Evolutionary conservation across 2,888 invertebrate genomes (phyloP), one percentile per base, ranked within the genome.

Genomic region (Parnassius smintheus): DNA sequence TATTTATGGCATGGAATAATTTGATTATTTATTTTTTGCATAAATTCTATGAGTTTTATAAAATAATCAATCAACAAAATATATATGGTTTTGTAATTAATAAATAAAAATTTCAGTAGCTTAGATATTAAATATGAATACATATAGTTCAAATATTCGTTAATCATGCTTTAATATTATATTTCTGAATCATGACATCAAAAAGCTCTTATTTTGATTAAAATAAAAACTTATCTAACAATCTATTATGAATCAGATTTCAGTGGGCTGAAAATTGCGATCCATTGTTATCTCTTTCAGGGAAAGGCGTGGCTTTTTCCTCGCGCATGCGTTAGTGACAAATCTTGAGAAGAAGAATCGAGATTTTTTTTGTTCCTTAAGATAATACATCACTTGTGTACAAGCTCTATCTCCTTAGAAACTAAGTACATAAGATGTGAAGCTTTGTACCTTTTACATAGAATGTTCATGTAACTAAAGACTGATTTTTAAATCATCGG

Each of bases 341-440:
- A 70, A 80, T 86, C 88, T 88, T 86, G 87, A 90, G 89, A 89
- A 87, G 85, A 88, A 89, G 89, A 88, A 78, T 65, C 65, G 55
- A 59, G 59, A 61, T 56, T 51, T 63, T 56, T 64, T 60, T 64
- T 64, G 48, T 64, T 52, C 46, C 48, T 52, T 22, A 59, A 48
- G 51, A 59, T 56, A 59, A 63, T 63, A 63, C 53, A 50, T 57
- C 25, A 51, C 12, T 25, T 54, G 45, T 46, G 52, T 58, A 56
- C 57, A 42, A 13, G 12, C 13, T 48, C 45, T 22, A 22, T 12
- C 42, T 4, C 53, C 25, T 52, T 13, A 54, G 44, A 54, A 49
- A 54, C 55, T 13, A 59, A 44, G n/a, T 54, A 45, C n/a, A 54
- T 50, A 54, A 9, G 35, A 3, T 2, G 18, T 22, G 54, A 22